These are phyloP conservation scores for Venustaconcha ellipsiformis DNA, from an alignment of 1,140 invertebrate genomes.

Conservation along the genomic window DNA sequence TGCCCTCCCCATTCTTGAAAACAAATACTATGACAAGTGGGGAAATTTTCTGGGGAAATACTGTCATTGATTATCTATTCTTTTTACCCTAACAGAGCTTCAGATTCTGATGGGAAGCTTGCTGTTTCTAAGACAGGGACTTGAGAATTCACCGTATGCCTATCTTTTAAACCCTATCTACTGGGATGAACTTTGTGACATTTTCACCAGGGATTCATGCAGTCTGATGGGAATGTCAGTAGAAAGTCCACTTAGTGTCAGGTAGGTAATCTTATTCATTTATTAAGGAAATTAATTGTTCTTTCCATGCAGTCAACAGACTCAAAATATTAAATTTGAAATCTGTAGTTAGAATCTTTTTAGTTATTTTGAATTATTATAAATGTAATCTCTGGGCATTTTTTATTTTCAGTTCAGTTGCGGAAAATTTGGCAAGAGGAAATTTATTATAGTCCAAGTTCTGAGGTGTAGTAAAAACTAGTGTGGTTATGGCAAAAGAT, in stretches of 20 bases:
- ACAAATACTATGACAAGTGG: no score
- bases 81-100: constrained; percentile 73
- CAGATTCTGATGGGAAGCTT: constrained; percentile 91
- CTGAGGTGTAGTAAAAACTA: no score
- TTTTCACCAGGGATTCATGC: constrained; percentile 94
- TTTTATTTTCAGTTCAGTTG: not conserved
- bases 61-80: no score
- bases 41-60: no score
- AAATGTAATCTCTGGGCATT: not conserved
- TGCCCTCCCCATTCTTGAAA: no score
- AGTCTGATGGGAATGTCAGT: constrained; percentile 89
- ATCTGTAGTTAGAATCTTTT: not conserved
- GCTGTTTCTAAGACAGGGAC: constrained; percentile 83
- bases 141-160: constrained; percentile 85
- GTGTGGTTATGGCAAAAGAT: no score
- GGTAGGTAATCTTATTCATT: constrained; percentile 36
- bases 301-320: not conserved
- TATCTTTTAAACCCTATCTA: constrained; percentile 82
- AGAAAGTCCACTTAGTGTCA: constrained; percentile 82
- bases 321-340: not conserved
- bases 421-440: not conserved
- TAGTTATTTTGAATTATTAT: not conserved
- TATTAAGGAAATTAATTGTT: not conserved
- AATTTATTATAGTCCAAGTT: not conserved
- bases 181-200: constrained; percentile 89